These are phyloP conservation scores for Drosophila littoralis DNA, from an alignment of 1,140 invertebrate species.

Conservation along the genomic window DNA sequence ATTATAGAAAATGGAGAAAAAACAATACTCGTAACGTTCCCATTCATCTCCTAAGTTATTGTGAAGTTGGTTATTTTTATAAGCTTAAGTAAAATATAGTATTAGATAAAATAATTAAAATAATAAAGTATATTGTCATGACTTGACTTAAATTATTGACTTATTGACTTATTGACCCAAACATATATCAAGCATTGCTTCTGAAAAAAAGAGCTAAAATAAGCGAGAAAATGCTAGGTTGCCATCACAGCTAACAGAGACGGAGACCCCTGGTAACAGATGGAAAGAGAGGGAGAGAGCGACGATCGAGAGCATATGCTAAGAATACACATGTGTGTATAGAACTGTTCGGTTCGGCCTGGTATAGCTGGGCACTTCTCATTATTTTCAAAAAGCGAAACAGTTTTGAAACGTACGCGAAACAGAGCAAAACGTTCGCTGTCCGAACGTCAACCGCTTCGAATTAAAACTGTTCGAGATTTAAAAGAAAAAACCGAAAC, in stretches of 20 bases:
- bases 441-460: conserved; percentile 20
- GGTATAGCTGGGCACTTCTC: conserved; percentile 35
- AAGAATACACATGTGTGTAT: conserved; percentile 27
- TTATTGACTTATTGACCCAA: too few relatives aligned
- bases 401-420: conserved; percentile 74
- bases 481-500: conserved; percentile 10
- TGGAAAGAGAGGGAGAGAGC: conserved; percentile 11
- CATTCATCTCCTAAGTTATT: too few relatives aligned
- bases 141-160: too few relatives aligned
- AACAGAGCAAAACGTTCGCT: conserved; percentile 58
- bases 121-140: too few relatives aligned
- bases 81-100: too few relatives aligned
- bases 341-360: conserved; percentile 13
- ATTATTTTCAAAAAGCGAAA: conserved; percentile 67
- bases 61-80: too few relatives aligned
- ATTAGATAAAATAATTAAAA: too few relatives aligned
- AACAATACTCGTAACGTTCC: too few relatives aligned
- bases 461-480: conserved; percentile 16
- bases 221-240: not conserved
- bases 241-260: conserved; percentile 22
- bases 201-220: not conserved
- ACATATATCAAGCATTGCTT: not conserved
- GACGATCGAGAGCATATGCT: conserved; percentile 43
- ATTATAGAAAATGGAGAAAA: too few relatives aligned
- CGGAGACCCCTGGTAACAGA: conserved; percentile 19